Conservation (phyloP, 2,888 invertebrate genomes). For the Alcis repandata region DNA sequence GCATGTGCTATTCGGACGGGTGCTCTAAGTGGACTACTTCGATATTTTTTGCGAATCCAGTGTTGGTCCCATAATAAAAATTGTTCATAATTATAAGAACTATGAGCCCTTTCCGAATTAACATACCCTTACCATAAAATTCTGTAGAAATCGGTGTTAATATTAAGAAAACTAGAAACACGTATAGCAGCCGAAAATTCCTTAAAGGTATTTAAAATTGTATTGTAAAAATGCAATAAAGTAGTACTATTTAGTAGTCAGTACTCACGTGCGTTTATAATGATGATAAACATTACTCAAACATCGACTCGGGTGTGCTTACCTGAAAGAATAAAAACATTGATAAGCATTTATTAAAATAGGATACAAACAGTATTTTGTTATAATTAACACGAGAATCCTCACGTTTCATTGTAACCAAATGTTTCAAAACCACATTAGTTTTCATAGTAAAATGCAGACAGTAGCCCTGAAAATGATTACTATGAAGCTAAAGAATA, state of each 20-base stretch:
- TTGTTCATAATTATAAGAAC: too few relatives aligned
- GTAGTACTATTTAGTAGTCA: constrained; percentile 27
- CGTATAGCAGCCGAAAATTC: not conserved
- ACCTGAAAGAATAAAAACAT: constrained; percentile 43
- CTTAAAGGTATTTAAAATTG: constrained; percentile 9
- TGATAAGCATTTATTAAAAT: constrained; percentile 11
- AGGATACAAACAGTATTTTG: not conserved
- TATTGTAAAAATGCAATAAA: constrained; percentile 7
- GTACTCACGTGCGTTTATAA: constrained; percentile 28
- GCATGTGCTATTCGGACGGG: too few relatives aligned
- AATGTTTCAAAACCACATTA: too few relatives aligned
- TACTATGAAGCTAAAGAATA: constrained; percentile 10
- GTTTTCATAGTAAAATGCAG: too few relatives aligned
- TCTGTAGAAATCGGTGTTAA: constrained; percentile 15
- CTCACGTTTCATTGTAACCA: too few relatives aligned
- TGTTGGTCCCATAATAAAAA: too few relatives aligned
- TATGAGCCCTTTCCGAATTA: too few relatives aligned
- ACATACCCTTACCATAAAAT: too few relatives aligned
- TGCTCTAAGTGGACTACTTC: too few relatives aligned
- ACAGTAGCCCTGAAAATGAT: constrained; percentile 13
- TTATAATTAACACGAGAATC: too few relatives aligned
- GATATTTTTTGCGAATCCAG: too few relatives aligned
- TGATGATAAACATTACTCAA: constrained; percentile 21
- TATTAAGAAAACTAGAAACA: constrained; percentile 3
- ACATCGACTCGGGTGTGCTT: constrained; percentile 35